Evolutionary conservation across 2,797 vertebrate species (phyloP).

Genomic region (Chloroceryle inda): DNA sequence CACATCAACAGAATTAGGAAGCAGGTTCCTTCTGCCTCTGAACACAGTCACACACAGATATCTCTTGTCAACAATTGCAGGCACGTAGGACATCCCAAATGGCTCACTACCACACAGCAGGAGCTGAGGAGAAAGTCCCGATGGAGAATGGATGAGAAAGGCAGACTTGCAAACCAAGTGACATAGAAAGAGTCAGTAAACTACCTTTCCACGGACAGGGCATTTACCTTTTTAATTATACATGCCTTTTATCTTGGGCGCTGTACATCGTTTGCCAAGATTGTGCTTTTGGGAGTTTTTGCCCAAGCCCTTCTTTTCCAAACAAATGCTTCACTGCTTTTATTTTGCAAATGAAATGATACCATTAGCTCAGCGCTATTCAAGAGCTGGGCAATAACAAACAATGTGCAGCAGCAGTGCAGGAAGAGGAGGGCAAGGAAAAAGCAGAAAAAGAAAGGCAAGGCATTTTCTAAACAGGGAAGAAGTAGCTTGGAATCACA

Average conservation of each 20-base stretch:
- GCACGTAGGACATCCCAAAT: accelerated
- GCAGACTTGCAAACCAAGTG: neutral
- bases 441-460: neutral
- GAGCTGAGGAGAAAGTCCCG: neutral
- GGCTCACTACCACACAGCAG: neutral
- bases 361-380: neutral
- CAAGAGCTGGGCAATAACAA: constrained; percentile 25
- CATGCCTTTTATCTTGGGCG: neutral
- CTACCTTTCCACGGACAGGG: neutral
- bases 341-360: constrained; percentile 19
- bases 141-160: neutral
- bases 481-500: neutral
- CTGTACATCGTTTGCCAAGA: neutral
- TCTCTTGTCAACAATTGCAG: neutral
- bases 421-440: neutral
- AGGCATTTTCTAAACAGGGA: neutral
- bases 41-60: neutral
- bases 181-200: neutral
- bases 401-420: neutral
- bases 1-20: neutral
- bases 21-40: neutral
- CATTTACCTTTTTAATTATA: constrained; percentile 17
- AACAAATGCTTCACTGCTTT: constrained; percentile 34
- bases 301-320: neutral
- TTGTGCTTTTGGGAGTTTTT: constrained; percentile 21